These are phyloP conservation scores for Athene cunicularia DNA, from an alignment of 2,113 vertebrate species.

Conservation along the genomic window DNA sequence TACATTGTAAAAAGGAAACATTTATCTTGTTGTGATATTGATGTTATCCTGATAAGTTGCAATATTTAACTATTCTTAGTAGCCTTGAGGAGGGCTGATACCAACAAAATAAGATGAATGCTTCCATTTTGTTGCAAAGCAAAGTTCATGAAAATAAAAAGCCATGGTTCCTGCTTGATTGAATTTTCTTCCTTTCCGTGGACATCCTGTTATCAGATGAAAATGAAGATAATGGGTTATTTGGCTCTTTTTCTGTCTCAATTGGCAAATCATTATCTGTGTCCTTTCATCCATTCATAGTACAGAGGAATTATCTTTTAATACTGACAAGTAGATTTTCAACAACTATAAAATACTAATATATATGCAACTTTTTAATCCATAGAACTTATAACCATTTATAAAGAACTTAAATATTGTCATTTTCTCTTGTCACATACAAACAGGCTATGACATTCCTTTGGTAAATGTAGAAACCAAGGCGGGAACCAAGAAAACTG, in stretches of 20 bases:
- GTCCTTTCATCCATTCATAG: not conserved
- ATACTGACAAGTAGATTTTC: not conserved
- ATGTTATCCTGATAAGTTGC: not conserved
- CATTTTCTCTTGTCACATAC: not conserved
- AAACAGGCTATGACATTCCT: not conserved
- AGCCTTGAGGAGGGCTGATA: not conserved
- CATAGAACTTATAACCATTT: not conserved
- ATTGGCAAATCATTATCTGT: not conserved
- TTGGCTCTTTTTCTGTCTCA: conserved; percentile 2
- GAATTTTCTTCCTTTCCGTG: not conserved
- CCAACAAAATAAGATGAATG: not conserved
- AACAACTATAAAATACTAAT: not conserved
- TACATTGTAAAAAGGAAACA: not conserved
- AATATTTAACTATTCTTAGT: conserved; percentile 1
- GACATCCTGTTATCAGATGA: not conserved
- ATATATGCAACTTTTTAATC: not conserved
- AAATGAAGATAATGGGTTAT: conserved; percentile 1
- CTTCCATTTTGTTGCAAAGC: conserved; percentile 17
- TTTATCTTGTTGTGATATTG: conserved; percentile 1
- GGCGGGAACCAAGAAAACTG: not conserved
- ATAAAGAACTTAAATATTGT: not conserved
- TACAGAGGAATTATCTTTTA: not conserved
- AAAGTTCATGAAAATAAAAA: conserved; percentile 22
- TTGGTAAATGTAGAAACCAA: not conserved
- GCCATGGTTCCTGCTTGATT: not conserved